phyloP scores from a whole-genome alignment of 2,113 vertebrate species.

The Strix aluco region DNA sequence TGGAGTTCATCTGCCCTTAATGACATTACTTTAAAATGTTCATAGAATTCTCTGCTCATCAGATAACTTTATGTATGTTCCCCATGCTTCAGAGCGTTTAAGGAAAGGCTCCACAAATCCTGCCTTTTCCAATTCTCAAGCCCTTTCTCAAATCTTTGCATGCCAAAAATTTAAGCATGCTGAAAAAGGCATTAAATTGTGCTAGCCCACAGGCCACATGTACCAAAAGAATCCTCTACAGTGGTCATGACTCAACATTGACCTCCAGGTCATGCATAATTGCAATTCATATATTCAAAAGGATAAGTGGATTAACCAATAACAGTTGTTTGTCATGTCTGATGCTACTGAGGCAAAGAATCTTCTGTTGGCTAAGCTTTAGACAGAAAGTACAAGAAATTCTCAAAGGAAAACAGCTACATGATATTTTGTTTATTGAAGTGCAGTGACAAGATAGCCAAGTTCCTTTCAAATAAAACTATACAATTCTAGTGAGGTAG shows the following conservation, averaged over 20 bases:
- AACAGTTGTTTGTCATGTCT: background rate
- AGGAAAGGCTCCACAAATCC: background rate
- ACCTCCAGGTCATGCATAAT: background rate
- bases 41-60: background rate
- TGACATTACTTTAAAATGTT: background rate
- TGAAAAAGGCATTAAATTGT: background rate
- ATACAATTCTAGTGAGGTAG: background rate
- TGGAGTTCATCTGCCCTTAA: background rate
- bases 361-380: background rate
- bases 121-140: background rate
- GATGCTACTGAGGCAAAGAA: background rate
- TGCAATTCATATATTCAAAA: background rate
- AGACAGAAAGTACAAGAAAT: conserved; percentile 7
- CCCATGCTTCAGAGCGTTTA: background rate
- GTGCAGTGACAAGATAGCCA: background rate
- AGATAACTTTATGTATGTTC: background rate
- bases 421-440: background rate
- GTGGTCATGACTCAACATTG: background rate
- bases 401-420: conserved; percentile 35
- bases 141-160: background rate
- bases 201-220: background rate
- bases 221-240: background rate
- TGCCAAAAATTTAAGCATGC: background rate
- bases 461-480: background rate
- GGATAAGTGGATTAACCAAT: background rate